Base-by-base conservation (phyloP, 2,888 invertebrate genomes). In the Brachyptera risi region DNA sequence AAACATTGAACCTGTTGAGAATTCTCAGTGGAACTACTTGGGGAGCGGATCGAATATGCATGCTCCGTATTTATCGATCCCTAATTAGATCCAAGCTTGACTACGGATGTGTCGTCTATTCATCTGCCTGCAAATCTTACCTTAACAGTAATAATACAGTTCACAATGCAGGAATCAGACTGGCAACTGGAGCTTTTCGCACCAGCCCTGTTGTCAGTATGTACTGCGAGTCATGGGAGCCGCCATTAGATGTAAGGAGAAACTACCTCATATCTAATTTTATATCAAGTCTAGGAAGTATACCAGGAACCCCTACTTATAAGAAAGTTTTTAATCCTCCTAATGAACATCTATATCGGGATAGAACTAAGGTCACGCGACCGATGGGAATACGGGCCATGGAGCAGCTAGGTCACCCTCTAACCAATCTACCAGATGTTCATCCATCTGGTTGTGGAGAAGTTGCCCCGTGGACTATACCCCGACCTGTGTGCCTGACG, bases 31-130 rank as follows among this genome's bases (percentile, higher is more conserved):
- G 21, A 27, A 38, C 57, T 3, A 17, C 35, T 11, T 40, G 42
- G 42, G 57, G 57, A 21, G 57, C 57, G 11, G 57, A 57, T n/a
- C 38, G 57, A 2, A 57, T 13, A 9, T 17, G 27, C 37, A 40
- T 57, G 57, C 57, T 57, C 15, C 38, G 23, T n/a, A 21, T 57
- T 2, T 57, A 57, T 21, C 7, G 58, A 9, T 1, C 58, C 1
- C 58, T 58, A 4, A 23, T 58, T 17, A 23, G 42, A 13, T 42
- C 42, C 58, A 3, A 21, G 15, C 15, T 23, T 7, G 58, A 44
- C 23, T 58, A 42, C 27, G 58, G 58, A 1, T 26, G 42, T 13
- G 13, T 42, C n/a, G 58, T 38, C 23, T 58, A 58, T 23, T 15
- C 11, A 9, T 58, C 44, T 2, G 44, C 44, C 3, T n/a, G 3